phyloP scores from a whole-genome alignment of 2,113 vertebrate genomes.

The Chinchilla lanigera region DNA sequence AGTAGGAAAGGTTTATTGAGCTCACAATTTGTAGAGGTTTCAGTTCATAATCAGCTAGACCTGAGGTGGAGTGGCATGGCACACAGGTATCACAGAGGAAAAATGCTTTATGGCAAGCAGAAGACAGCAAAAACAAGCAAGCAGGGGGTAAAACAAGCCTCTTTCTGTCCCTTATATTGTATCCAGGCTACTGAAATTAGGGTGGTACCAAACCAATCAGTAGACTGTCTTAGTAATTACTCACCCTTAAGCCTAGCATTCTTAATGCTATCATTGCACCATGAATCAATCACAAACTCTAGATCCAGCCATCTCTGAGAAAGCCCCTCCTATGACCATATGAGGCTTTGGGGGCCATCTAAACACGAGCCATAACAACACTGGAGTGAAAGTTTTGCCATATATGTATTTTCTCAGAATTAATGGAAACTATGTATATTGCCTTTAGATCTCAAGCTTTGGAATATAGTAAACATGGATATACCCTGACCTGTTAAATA shows the following conservation, averaged over 20 bases:
- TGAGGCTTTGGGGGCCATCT: neutral
- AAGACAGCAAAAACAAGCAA: neutral
- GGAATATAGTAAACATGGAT: neutral
- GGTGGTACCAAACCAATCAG: neutral
- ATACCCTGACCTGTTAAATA: neutral
- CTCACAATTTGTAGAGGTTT: neutral
- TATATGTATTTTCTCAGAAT: neutral
- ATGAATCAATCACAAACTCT: neutral
- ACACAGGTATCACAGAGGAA: neutral
- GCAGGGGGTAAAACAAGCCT: neutral
- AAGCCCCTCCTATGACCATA: neutral
- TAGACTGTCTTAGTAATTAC: neutral
- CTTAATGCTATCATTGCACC: neutral
- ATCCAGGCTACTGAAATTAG: neutral
- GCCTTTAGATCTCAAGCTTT: neutral
- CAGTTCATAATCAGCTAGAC: neutral
- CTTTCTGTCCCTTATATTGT: neutral
- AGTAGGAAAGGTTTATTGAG: neutral
- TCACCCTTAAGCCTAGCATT: neutral
- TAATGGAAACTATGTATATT: neutral
- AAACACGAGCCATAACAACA: neutral
- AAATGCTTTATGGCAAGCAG: neutral
- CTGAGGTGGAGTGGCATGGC: neutral
- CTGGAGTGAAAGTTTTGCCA: neutral
- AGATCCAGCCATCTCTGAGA: neutral